Evolutionary conservation across 2,888 invertebrate genomes (phyloP), one percentile per base, ranked within the genome.

Genomic region (Parapristionchus giblindavisi): DNA sequence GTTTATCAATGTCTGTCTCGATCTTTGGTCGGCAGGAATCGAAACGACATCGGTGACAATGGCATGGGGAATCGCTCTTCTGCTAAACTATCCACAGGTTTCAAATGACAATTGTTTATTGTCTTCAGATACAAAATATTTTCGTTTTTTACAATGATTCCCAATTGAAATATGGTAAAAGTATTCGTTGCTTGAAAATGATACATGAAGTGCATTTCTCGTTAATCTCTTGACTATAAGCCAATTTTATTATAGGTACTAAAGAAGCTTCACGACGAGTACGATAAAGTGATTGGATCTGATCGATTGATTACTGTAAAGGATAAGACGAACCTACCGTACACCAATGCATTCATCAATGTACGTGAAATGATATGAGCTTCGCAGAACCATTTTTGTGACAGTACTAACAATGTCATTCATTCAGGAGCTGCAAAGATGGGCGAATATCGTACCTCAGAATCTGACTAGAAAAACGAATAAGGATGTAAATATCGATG

Each of bases 11-110:
- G 60, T 75, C 36, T 68, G 63, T 21, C 40, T 80, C 29, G 82
- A 82, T 56, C 68, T 82, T 14, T 82, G 82, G 82, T 58, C 79
- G 2, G 82, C 82, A 17, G 82, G 82, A 58, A 79, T 81, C 77
- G 82, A 82, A 60, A 82, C 82, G 0, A 81, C 81, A 5, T 75
- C 82, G 2, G 77, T 76, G 36, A 81, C 82, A 4, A 63, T 81
- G 32, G 77, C 79, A 43, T 82, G 82, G 82, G 77, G 78, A 17
- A 58, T 81, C 24, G 63, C 76, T 2, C 78, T 80, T 58, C 77
- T 80, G 14, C 54, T 79, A 27, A 34, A 68, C n/a, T 61, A 80
- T 73, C 77, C 76, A 0, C 63, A 81, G 66, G 73, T 73, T 5
- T n/a, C 11, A 17, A 5, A 58, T 8, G 21, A 2, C 34, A n/a